phyloP scores from a whole-genome alignment of 2,888 invertebrate genomes.

The Andrena praecox region DNA sequence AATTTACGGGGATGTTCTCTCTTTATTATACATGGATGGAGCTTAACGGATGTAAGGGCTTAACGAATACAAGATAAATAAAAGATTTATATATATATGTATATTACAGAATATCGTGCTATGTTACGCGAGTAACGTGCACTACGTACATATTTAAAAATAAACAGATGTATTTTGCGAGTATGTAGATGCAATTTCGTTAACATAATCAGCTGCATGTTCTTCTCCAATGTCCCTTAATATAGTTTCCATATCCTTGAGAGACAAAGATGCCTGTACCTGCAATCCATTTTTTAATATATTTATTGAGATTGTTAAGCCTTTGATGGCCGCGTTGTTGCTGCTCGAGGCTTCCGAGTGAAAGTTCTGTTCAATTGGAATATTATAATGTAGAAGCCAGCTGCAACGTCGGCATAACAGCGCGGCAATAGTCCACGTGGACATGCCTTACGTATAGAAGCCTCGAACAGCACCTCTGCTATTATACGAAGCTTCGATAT shows the following conservation, averaged over 20 bases:
- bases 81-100: conserved; percentile 11
- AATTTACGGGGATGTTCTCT: neutral
- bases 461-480: no score
- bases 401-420: no score
- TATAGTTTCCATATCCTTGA: conserved; percentile 77
- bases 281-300: conserved; percentile 47
- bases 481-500: neutral
- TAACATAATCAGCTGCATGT: conserved; percentile 76
- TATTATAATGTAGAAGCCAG: no score
- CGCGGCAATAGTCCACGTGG: no score
- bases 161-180: neutral
- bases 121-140: neutral
- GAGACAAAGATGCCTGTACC: conserved; percentile 72
- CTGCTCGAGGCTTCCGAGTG: no score
- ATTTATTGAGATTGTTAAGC: neutral
- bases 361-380: no score
- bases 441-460: no score
- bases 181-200: conserved; percentile 12
- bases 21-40: neutral
- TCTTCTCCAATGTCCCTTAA: conserved; percentile 83
- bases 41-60: neutral
- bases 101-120: neutral
- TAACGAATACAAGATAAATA: neutral
- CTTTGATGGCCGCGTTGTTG: no score
- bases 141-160: neutral